Conservation (phyloP, 2,113 vertebrate genomes). For the Esox niger region DNA sequence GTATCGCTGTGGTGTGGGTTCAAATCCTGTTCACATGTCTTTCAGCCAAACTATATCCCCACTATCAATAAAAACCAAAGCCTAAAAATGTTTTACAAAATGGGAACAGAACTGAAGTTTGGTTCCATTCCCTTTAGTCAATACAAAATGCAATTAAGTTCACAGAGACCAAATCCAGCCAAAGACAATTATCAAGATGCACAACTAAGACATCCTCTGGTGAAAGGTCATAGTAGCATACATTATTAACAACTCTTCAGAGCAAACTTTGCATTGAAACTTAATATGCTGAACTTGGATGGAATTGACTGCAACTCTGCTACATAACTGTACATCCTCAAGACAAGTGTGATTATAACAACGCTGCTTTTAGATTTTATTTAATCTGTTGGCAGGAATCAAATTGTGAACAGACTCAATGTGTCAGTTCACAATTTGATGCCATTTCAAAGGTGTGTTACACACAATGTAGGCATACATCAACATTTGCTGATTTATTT, state of each 20-base stretch:
- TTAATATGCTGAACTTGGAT: no score
- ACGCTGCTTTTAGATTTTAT: not conserved
- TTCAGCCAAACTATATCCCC: no score
- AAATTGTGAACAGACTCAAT: not conserved
- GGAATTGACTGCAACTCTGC: no score
- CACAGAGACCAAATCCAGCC: not conserved
- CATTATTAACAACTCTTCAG: no score
- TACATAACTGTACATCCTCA: not conserved
- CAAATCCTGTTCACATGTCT: no score
- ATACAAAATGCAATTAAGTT: conserved; percentile 2
- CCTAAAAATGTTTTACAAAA: no score
- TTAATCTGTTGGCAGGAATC: not conserved
- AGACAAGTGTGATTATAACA: not conserved
- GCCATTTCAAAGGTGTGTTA: not conserved
- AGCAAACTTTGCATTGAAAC: no score
- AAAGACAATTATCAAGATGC: not conserved
- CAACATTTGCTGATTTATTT: not conserved
- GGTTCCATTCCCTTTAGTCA: conserved; percentile 1
- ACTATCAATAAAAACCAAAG: no score
- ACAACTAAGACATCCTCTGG: not conserved
- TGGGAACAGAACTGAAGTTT: not conserved
- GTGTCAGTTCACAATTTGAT: not conserved
- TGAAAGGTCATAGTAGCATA: not conserved
- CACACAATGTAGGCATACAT: not conserved
- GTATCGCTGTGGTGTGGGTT: no score